A percentile compares a stretch with the other conserved stretches of the same genome.
phyloP scores from a whole-genome alignment of 2,888 invertebrate genomes.

The Orthosia gracilis region DNA sequence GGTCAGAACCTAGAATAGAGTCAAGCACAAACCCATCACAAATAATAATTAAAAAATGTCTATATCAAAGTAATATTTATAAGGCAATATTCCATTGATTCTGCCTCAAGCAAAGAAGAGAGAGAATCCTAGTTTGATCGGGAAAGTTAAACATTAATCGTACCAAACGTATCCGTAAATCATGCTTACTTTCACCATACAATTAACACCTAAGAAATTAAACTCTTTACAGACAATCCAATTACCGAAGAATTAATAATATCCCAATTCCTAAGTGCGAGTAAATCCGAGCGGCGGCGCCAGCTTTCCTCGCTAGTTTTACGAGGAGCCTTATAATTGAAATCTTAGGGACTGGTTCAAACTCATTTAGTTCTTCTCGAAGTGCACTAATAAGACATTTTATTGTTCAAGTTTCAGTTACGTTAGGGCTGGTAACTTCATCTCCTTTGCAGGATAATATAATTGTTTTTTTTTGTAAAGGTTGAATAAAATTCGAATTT shows the following conservation, averaged over 20 bases:
- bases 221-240: background rate
- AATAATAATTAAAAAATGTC: too few relatives aligned
- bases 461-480: too few relatives aligned
- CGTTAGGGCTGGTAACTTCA: slow-evolving; percentile 24
- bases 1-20: too few relatives aligned
- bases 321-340: slow-evolving; percentile 34
- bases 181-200: too few relatives aligned
- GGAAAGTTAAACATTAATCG: background rate
- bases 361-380: slow-evolving; percentile 40
- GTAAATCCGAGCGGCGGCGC: background rate
- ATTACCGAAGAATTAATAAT: background rate
- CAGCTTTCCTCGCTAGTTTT: slow-evolving; percentile 29
- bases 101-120: too few relatives aligned
- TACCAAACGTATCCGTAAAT: too few relatives aligned
- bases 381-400: slow-evolving; percentile 54
- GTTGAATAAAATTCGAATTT: too few relatives aligned
- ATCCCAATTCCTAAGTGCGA: background rate
- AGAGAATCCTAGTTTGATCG: background rate
- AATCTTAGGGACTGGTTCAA: slow-evolving; percentile 39
- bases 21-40: too few relatives aligned
- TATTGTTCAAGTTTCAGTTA: slow-evolving; percentile 50
- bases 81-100: too few relatives aligned
- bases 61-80: too few relatives aligned
- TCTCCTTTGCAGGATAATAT: background rate
- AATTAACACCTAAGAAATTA: background rate